phyloP scores from a whole-genome alignment of 2,888 invertebrate species.

The Mantis religiosa region DNA sequence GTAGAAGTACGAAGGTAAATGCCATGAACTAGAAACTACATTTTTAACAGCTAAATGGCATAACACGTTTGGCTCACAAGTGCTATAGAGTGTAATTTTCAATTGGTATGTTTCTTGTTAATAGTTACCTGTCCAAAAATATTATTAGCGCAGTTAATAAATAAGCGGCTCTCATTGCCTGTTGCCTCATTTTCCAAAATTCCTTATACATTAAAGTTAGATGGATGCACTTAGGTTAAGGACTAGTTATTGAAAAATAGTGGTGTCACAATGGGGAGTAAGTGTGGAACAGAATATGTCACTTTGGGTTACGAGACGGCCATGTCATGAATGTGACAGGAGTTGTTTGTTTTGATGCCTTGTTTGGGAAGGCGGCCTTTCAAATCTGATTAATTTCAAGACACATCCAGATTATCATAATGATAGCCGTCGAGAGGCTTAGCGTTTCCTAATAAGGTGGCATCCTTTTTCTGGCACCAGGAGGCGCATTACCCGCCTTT shows the following conservation, averaged over 20 bases:
- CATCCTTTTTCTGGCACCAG: neutral
- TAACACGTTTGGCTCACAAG: too few species aligned
- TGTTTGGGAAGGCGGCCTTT: neutral
- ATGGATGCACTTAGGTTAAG: neutral
- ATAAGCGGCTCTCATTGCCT: too few species aligned
- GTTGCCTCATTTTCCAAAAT: too few species aligned
- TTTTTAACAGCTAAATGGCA: too few species aligned
- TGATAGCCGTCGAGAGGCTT: neutral
- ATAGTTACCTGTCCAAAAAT: too few species aligned
- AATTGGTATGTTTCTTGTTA: too few species aligned
- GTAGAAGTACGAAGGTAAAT: too few species aligned
- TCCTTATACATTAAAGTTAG: too few species aligned
- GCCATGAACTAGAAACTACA: too few species aligned
- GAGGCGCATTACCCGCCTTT: neutral
- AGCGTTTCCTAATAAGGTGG: neutral
- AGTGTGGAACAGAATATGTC: neutral
- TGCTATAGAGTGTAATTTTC: too few species aligned
- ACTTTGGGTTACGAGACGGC: neutral
- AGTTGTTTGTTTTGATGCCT: neutral
- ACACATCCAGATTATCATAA: neutral
- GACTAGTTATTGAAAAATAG: neutral
- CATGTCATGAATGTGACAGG: neutral
- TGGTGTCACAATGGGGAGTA: neutral
- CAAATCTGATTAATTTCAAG: neutral
- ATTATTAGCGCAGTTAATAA: too few species aligned